These are phyloP conservation scores for Fringilla coelebs DNA, from an alignment of 2,797 vertebrate genomes.

Conservation along the genomic window DNA sequence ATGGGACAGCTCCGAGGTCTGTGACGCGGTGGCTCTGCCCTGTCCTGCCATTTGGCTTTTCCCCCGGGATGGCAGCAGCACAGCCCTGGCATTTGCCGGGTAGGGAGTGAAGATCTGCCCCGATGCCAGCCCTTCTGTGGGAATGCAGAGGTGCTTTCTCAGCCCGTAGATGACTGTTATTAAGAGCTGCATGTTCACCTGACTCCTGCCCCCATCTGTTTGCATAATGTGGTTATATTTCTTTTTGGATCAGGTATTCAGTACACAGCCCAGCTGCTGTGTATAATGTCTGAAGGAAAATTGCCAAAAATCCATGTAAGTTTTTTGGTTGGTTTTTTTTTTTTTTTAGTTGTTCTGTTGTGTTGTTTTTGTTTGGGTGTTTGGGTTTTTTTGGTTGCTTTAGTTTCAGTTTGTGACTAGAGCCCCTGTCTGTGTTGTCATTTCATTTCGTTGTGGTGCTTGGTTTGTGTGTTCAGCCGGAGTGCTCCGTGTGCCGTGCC, in stretches of 20 bases:
- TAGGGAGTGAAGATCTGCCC: neutral
- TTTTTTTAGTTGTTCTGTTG: neutral
- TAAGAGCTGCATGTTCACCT: conserved; percentile 44
- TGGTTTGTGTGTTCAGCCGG: neutral
- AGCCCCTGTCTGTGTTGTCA: neutral
- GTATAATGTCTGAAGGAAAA: conserved; percentile 67
- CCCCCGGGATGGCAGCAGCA: neutral
- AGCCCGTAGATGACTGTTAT: neutral
- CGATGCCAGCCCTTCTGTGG: neutral
- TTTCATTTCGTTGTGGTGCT: neutral
- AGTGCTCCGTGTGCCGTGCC: neutral
- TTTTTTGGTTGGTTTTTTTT: neutral
- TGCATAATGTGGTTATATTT: conserved; percentile 54
- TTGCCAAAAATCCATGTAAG: conserved; percentile 62
- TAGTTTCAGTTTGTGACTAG: neutral
- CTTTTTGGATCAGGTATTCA: conserved; percentile 62
- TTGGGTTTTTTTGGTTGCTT: neutral
- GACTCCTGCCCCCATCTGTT: conserved; percentile 5
- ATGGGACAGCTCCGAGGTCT: neutral
- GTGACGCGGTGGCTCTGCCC: neutral
- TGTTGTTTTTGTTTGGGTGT: no score
- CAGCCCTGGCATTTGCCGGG: neutral
- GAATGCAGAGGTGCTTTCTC: conserved; percentile 1
- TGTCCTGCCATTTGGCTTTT: neutral
- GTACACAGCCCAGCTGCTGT: conserved; percentile 56